phyloP scores from a whole-genome alignment of 30 jellyfish, hydroid and myxozoan species.

The Rhopilema esculentum region DNA sequence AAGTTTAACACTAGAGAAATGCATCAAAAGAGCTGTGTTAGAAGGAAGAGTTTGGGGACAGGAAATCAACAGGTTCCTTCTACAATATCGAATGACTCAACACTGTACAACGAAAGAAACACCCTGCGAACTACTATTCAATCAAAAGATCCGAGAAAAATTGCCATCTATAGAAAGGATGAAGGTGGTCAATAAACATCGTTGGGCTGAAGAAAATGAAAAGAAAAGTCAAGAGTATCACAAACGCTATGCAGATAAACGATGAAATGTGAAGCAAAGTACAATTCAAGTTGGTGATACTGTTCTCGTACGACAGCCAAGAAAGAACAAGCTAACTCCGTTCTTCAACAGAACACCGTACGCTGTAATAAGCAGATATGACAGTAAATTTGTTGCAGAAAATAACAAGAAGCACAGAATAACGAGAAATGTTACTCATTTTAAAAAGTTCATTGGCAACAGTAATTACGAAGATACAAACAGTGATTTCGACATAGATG shows the following conservation, averaged over 20 bases:
- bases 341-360: slow-evolving; percentile 1
- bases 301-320: not conserved
- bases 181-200: too few species aligned
- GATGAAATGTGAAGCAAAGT: too few species aligned
- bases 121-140: slow-evolving; percentile 17
- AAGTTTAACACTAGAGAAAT: slow-evolving; percentile 14
- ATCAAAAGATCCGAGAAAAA: slow-evolving; percentile 6
- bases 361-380: not conserved
- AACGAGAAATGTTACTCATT: slow-evolving; percentile 7
- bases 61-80: slow-evolving; percentile 26
- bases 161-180: too few species aligned
- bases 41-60: slow-evolving; percentile 25
- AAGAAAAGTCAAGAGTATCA: too few species aligned
- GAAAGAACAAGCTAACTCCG: not conserved
- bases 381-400: not conserved
- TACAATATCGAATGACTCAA: slow-evolving; percentile 1
- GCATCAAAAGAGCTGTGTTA: not conserved
- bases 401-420: slow-evolving; percentile 3
- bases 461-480: not conserved
- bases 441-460: not conserved
- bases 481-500: not conserved
- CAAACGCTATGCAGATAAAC: too few species aligned
- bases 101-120: slow-evolving; percentile 11
- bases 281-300: too few species aligned
- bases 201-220: too few species aligned